phyloP scores from a whole-genome alignment of 53 echinoderm and acorn worm species.

The Pentamera pediparva region DNA sequence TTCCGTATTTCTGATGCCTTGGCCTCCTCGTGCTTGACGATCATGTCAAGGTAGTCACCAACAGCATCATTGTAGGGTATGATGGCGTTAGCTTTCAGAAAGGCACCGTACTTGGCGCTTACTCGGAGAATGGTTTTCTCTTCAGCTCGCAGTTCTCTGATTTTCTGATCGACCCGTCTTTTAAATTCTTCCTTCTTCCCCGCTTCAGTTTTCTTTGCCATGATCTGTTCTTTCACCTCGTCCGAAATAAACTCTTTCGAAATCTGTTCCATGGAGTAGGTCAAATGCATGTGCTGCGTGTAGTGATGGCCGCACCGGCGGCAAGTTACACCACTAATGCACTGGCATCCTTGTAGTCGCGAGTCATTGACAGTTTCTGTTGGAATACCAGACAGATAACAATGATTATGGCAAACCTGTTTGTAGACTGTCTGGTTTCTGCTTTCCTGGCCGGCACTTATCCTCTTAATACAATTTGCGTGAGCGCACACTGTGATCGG shows the following conservation, averaged over 20 bases:
- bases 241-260: conserved; percentile 13
- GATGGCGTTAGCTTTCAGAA: conserved; percentile 20
- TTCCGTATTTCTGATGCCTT: background rate
- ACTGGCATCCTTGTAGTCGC: too few relatives aligned
- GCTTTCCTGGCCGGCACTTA: too few relatives aligned
- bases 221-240: conserved; percentile 22
- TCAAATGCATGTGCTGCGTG: too few relatives aligned
- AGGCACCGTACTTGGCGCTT: conserved; percentile 16
- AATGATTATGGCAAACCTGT: too few relatives aligned
- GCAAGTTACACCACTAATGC: too few relatives aligned
- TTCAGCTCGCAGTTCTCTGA: background rate
- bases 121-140: background rate
- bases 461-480: too few relatives aligned
- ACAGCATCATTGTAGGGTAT: conserved; percentile 30
- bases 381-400: too few relatives aligned
- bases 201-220: background rate
- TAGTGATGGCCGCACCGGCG: too few relatives aligned
- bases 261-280: too few relatives aligned
- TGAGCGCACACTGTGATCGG: too few relatives aligned
- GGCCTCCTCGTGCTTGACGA: background rate
- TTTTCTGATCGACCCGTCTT: conserved; percentile 1
- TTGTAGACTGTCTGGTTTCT: too few relatives aligned
- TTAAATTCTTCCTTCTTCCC: background rate
- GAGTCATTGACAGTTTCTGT: too few relatives aligned
- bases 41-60: conserved; percentile 14